Evolutionary conservation across 2,888 invertebrate species (phyloP), one percentile per base, ranked within the genome.

Genomic region (Anoncus sp.): DNA sequence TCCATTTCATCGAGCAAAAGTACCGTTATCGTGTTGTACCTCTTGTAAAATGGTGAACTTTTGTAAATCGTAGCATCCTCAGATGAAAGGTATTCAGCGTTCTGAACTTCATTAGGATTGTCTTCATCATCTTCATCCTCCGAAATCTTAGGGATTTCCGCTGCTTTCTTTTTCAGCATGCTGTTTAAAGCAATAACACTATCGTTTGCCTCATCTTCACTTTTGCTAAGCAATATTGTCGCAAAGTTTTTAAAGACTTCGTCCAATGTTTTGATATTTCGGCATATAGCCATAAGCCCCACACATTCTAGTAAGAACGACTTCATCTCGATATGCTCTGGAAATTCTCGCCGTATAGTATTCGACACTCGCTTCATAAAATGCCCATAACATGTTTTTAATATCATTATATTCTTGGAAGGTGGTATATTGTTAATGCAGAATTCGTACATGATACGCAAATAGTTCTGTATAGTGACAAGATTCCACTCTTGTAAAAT

Each of bases 351-450:
- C 3, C 69, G 51, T 3, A 79, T 62, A 6, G 35, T 60, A 20
- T 45, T 66, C 2, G 80, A 51, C 3, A 82, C 66, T 16, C 69
- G 62, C n/a, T 79, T 73, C 75, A 79, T 78, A 3, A 82, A 70
- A 49, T 82, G 77, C 3, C 69, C 78, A 72, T 63, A 82, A 24
- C 82, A 82, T 2, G 62, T 69, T 62, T 81, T 65, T 0, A 80
- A 16, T 3, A 79, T 12, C 0, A 63, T 77, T 1, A 74, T 18
- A 2, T 69, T n/a, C 20, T 67, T 51, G 0, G 67, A 60, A 9
- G 57, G 38, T 4, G 7, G 16, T n/a, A n/a, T 27, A 4, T 22
- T 20, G 3, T 35, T 40, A 10, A 16, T 27, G 9, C 22, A 60
- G 53, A 69, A 79, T 6, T 55, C 31, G 20, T 76, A 79, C 65